These are phyloP conservation scores for Rhinatrema bivittatum DNA, from an alignment of 2,797 vertebrate species.

Conservation along the genomic window DNA sequence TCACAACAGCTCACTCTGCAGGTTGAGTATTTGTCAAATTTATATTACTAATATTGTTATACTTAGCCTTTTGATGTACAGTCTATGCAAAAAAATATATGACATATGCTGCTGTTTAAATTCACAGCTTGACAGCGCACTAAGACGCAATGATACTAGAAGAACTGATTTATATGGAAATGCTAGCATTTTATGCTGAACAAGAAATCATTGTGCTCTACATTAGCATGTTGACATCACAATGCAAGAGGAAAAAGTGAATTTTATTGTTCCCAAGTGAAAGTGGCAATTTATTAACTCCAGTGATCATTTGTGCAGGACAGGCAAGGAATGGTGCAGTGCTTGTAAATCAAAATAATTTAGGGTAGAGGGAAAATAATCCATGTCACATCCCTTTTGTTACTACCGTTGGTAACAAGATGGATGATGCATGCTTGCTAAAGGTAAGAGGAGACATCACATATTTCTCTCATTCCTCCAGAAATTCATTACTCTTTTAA, in stretches of 20 bases:
- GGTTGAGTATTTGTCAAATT: constrained; percentile 32
- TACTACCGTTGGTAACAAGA: neutral
- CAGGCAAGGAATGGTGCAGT: constrained; percentile 2
- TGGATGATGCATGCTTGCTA: neutral
- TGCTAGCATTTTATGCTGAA: constrained; percentile 27
- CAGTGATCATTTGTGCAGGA: constrained; percentile 6
- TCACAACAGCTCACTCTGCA: constrained; percentile 24
- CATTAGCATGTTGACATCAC: constrained; percentile 13
- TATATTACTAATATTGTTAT: constrained; percentile 22
- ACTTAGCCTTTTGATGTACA: constrained; percentile 34
- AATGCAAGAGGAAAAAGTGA: constrained; percentile 5
- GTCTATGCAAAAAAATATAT: constrained; percentile 26
- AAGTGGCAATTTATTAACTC: constrained; percentile 25
- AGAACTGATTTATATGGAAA: constrained; percentile 36
- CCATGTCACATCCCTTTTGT: neutral
- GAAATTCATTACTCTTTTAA: too few species aligned
- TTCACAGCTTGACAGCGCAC: constrained; percentile 34
- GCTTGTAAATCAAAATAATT: constrained; percentile 23
- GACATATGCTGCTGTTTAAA: constrained; percentile 30
- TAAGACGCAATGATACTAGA: constrained; percentile 25
- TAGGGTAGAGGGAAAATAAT: constrained; percentile 5
- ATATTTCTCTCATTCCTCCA: too few species aligned
- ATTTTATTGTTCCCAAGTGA: constrained; percentile 11
- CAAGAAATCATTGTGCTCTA: constrained; percentile 12
- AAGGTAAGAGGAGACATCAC: too few species aligned